These are phyloP conservation scores for Dichetophora obliterata DNA, from an alignment of 2,888 invertebrate species.

Conservation along the genomic window DNA sequence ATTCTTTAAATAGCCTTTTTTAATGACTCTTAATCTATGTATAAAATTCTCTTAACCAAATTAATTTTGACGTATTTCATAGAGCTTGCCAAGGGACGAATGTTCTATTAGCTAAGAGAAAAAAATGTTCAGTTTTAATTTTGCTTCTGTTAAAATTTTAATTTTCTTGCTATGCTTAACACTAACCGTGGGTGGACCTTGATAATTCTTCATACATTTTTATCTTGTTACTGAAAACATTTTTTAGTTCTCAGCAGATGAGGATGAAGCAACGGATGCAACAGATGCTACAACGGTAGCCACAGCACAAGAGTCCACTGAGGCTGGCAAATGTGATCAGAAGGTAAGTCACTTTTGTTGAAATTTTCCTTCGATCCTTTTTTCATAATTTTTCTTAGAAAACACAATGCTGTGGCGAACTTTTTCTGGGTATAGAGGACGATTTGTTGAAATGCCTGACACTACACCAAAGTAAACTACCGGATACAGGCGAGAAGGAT, in stretches of 20 bases:
- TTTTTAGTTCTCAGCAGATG: neutral
- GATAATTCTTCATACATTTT: too few relatives aligned
- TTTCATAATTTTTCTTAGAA: slow-evolving; percentile 43
- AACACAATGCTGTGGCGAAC: slow-evolving; percentile 50
- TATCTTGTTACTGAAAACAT: neutral
- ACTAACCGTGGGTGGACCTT: neutral
- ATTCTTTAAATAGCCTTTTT: too few relatives aligned
- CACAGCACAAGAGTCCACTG: neutral
- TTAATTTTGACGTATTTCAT: too few relatives aligned
- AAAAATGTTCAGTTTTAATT: too few relatives aligned
- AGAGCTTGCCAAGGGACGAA: too few relatives aligned
- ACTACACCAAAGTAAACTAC: slow-evolving; percentile 54
- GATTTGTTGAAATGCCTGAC: slow-evolving; percentile 53
- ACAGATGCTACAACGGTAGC: neutral
- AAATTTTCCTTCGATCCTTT: too few relatives aligned
- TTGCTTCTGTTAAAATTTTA: neutral
- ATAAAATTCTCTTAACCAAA: too few relatives aligned
- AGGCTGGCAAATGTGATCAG: slow-evolving; percentile 47
- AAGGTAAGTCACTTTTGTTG: slow-evolving; percentile 42
- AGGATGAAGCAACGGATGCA: neutral
- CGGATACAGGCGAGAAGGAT: slow-evolving; percentile 46
- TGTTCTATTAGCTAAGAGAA: too few relatives aligned
- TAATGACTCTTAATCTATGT: too few relatives aligned
- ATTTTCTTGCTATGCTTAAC: neutral
- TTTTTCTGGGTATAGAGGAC: slow-evolving; percentile 49